Evolutionary conservation across 2,113 vertebrate genomes (phyloP).

Genomic region (Lagopus muta): DNA sequence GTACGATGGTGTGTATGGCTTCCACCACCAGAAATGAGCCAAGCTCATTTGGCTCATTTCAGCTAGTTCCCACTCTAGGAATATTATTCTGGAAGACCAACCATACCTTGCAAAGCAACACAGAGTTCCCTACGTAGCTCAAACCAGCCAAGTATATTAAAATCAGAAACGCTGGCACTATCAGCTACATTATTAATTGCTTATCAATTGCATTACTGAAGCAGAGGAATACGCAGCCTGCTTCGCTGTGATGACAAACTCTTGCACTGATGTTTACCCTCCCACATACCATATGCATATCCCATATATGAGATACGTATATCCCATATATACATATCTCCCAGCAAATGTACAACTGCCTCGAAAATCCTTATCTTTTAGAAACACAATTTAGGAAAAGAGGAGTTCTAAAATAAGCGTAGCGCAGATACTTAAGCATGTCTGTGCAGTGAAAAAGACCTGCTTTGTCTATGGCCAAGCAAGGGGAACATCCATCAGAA

Average conservation of each 20-base stretch:
- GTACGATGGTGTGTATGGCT: conserved; percentile 75
- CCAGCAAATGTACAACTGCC: background rate
- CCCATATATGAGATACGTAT: too few species aligned
- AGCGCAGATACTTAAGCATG: background rate
- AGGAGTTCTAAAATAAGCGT: background rate
- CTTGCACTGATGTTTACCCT: background rate
- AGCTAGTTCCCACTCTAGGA: conserved; percentile 38
- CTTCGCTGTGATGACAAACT: background rate
- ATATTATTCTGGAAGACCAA: conserved; percentile 69
- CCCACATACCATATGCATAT: too few species aligned
- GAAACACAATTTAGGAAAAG: background rate
- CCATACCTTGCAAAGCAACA: conserved; percentile 66
- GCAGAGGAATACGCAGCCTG: background rate
- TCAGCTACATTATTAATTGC: conserved; percentile 13
- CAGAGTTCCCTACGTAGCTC: conserved; percentile 36
- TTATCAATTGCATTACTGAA: conserved; percentile 15
- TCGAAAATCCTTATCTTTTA: background rate
- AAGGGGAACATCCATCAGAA: background rate
- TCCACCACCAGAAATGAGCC: conserved; percentile 60
- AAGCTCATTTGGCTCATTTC: background rate
- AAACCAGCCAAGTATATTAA: conserved; percentile 13
- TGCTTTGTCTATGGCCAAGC: fast-evolving
- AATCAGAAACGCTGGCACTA: conserved; percentile 21
- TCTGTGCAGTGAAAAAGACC: background rate
- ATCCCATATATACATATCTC: background rate